Percentiles rank a stretch among this genome's conserved stretches.
Conservation (phyloP, 2,888 invertebrate species). For the Chalcis sispes region DNA sequence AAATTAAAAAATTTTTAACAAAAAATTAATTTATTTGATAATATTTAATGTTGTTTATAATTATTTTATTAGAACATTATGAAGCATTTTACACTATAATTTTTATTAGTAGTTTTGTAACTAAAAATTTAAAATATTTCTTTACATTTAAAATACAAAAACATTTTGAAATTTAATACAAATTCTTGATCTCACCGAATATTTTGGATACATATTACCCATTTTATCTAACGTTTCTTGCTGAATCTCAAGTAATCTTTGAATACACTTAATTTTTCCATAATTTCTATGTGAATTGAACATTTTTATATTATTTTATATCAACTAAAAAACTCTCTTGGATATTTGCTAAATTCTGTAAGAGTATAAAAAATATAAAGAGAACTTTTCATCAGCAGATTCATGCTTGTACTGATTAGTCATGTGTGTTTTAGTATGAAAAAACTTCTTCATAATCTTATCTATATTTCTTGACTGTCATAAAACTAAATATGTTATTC, state of each 20-base stretch:
- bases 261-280: constrained; percentile 62
- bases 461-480: constrained; percentile 42
- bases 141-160: no score
- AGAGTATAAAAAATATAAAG: constrained; percentile 22
- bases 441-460: constrained; percentile 52
- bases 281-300: constrained; percentile 61
- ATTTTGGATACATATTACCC: constrained; percentile 56
- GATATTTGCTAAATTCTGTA: constrained; percentile 7
- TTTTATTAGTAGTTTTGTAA: neutral
- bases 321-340: constrained; percentile 1
- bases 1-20: no score
- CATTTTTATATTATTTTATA: constrained; percentile 57
- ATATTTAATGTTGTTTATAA: no score
- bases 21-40: no score
- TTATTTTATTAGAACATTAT: no score
- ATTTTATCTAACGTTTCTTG: constrained; percentile 59
- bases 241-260: constrained; percentile 58
- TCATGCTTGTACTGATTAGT: constrained; percentile 38
- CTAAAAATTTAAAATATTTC: neutral
- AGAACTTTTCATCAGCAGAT: constrained; percentile 10
- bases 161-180: neutral
- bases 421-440: constrained; percentile 14
- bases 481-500: constrained; percentile 46
- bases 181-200: constrained; percentile 54
- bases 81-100: neutral